These are phyloP conservation scores for Marmota monax DNA, from an alignment of 2,113 vertebrate species.

Conservation along the genomic window DNA sequence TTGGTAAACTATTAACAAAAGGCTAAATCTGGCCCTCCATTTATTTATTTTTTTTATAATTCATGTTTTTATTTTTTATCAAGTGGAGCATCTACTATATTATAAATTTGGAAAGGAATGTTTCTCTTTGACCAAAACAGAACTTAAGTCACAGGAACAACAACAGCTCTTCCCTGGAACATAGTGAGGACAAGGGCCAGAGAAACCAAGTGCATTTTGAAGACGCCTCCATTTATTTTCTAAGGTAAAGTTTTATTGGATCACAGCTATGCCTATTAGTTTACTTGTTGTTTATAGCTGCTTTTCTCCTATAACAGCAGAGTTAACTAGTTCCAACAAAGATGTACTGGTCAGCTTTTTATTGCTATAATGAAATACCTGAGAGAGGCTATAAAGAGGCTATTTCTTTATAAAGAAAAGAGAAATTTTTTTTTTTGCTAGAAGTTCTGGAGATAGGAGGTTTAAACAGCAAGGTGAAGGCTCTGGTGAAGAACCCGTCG, in stretches of 20 bases:
- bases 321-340: neutral
- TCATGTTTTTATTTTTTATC: constrained; percentile 32
- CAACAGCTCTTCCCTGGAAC: neutral
- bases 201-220: neutral
- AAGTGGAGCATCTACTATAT: neutral
- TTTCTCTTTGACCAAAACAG: neutral
- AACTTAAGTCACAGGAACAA: neutral
- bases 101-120: neutral
- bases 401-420: neutral
- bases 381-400: neutral
- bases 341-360: neutral
- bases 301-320: neutral
- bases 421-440: neutral
- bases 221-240: neutral
- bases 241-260: constrained; percentile 12
- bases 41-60: neutral
- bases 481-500: neutral
- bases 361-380: neutral
- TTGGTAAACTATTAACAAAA: neutral
- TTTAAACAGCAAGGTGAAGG: neutral
- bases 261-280: neutral
- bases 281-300: neutral
- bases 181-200: neutral
- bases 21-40: neutral
- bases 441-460: neutral